Evolutionary conservation across 2,888 invertebrate species (phyloP), one percentile per base, ranked within the genome.

Genomic region (Andrena bicolor): DNA sequence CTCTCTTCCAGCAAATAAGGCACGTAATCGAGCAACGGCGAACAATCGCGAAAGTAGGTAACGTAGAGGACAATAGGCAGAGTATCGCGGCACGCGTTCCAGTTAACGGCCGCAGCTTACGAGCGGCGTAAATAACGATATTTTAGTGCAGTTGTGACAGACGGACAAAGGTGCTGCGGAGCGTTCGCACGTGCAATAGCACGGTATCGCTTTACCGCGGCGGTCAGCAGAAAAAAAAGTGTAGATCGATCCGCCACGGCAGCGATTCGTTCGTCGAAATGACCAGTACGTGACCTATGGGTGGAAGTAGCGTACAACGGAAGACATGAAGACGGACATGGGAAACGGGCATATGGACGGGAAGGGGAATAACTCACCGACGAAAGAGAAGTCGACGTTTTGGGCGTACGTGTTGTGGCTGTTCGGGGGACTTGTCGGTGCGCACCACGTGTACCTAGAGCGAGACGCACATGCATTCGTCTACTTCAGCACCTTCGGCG

Each of bases 381-480:
- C 41, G 63, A 80, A 78, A 32, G 69, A 61, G 41, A 95, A 95
- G 83, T 95, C 95, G 72, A 92, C 94, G 10, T 91, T 96, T 68
- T 92, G 96, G 90, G 96, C 99, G 0, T 99, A 99, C 92, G 80
- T 98, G 0, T 94, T 97, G 56, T 99, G 99, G 99, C 91, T 98
- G 0, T 95, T 98, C 87, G 98, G 98, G 23, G 99, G 99, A 4
- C 94, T 97, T 89, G 96, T 98, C 88, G 99, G 99, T 0, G 94
- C 97, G 5, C 99, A 99, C 94, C 98, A 99, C 92, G 96, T 99
- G 90, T 99, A 99, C 94, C 94, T 99, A 84, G 96, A 96, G 72
- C 95, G 99, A 76, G 98, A 99, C 94, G 95, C 96, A 28, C 99
- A 99, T 90, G 99, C 98, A 0, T 97, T 99, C 92, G 95, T 98